Evolutionary conservation across 2,888 invertebrate species (phyloP).

Genomic region (Nomada ruficornis): DNA sequence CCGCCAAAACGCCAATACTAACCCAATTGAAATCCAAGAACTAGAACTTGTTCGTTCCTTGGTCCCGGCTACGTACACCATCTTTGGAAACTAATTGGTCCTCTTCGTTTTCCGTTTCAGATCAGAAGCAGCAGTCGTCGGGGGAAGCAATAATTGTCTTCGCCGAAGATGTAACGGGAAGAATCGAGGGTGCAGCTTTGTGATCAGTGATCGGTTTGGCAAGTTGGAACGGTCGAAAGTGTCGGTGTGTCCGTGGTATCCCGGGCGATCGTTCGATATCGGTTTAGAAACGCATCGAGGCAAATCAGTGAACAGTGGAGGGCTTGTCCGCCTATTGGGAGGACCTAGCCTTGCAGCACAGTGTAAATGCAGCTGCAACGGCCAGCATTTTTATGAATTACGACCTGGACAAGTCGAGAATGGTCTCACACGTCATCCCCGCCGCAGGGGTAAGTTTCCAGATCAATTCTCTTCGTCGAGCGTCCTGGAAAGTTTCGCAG

Average conservation of each 20-base stretch:
- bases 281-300: neutral
- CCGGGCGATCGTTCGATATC: neutral
- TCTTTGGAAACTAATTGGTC: neutral
- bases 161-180: conserved; percentile 47
- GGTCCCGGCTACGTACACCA: no score
- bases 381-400: conserved; percentile 78
- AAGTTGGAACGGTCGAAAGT: conserved; percentile 13
- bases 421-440: conserved; percentile 80
- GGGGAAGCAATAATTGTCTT: no score
- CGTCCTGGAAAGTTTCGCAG: no score
- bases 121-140: neutral
- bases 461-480: neutral
- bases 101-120: conserved; percentile 8
- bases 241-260: conserved; percentile 31
- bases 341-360: conserved; percentile 70
- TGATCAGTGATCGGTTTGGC: conserved; percentile 41
- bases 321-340: conserved; percentile 70
- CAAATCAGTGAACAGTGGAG: conserved; percentile 70
- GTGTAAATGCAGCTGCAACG: conserved; percentile 75
- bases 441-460: conserved; percentile 77
- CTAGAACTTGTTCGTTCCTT: no score
- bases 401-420: conserved; percentile 73
- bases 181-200: conserved; percentile 6
- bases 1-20: no score
- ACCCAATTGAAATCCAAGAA: no score